A percentile compares a stretch with the other conserved stretches of the same genome.
Evolutionary conservation across 2,888 invertebrate species (phyloP).

Genomic region (Brachyptera risi): DNA sequence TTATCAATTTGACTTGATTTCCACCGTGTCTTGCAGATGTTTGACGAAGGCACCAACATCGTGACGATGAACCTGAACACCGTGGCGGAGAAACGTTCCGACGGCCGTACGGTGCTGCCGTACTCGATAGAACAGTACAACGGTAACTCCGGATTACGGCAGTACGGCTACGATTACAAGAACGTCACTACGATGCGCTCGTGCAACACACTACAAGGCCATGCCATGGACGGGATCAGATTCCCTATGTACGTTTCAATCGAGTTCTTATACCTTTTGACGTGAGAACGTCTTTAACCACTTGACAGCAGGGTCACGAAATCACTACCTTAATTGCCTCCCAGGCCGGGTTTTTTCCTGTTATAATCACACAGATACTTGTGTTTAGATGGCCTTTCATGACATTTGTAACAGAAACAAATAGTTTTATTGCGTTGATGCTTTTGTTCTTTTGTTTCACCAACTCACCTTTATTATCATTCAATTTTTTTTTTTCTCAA

Average conservation of each 20-base stretch:
- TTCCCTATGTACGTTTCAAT: conserved; percentile 58
- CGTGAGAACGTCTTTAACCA: no score
- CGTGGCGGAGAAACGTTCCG: not conserved
- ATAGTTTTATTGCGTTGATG: no score
- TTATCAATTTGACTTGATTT: no score
- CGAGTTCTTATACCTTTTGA: no score
- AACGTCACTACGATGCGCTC: conserved; percentile 42
- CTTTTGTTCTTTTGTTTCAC: no score
- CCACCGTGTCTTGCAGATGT: conserved; percentile 48
- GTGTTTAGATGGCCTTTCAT: no score
- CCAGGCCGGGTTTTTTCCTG: no score
- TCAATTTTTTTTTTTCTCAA: no score
- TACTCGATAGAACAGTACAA: conserved; percentile 62
- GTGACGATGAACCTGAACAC: conserved; percentile 52
- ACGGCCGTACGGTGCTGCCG: conserved; percentile 36
- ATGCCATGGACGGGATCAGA: conserved; percentile 63
- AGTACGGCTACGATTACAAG: conserved; percentile 58
- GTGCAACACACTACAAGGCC: conserved; percentile 64
- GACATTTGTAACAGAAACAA: no score
- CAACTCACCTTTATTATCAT: no score
- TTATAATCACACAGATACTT: no score
- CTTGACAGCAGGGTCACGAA: not conserved
- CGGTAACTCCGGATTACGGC: conserved; percentile 58
- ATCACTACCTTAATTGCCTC: no score
- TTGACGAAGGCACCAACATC: conserved; percentile 58